These are phyloP conservation scores for Delichon dasypus DNA, from an alignment of 2,797 vertebrate genomes.

Conservation along the genomic window DNA sequence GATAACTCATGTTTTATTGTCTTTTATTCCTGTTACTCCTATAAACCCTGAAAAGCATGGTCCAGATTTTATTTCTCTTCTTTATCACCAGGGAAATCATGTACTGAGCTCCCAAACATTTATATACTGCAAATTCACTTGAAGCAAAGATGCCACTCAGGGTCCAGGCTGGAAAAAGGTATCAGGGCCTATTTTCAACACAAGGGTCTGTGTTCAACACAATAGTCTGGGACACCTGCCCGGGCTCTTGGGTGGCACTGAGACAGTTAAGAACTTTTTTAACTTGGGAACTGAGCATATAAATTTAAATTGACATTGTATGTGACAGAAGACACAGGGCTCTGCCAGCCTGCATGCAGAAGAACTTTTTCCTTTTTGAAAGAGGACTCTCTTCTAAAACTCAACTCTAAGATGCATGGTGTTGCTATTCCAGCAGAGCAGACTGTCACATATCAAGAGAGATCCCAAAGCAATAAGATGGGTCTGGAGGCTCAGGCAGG, in stretches of 20 bases:
- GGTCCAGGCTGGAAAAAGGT: background rate
- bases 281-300: background rate
- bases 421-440: background rate
- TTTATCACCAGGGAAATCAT: background rate
- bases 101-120: background rate
- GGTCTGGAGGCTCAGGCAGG: background rate
- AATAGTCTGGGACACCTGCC: background rate
- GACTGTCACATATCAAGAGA: background rate
- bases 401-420: background rate
- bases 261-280: background rate
- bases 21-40: slow-evolving; percentile 11
- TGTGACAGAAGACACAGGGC: background rate
- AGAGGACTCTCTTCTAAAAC: background rate
- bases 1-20: slow-evolving; percentile 28
- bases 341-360: background rate
- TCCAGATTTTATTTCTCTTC: background rate
- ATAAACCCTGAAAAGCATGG: background rate
- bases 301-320: background rate
- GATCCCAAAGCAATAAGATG: background rate
- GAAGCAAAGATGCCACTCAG: background rate
- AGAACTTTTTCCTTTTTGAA: background rate
- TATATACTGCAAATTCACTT: background rate
- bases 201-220: background rate
- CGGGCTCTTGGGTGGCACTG: background rate
- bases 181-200: background rate